Evolutionary conservation across 1,140 invertebrate genomes (phyloP), one percentile per base, ranked within the genome.

Genomic region (Leptinotarsa lineolata): DNA sequence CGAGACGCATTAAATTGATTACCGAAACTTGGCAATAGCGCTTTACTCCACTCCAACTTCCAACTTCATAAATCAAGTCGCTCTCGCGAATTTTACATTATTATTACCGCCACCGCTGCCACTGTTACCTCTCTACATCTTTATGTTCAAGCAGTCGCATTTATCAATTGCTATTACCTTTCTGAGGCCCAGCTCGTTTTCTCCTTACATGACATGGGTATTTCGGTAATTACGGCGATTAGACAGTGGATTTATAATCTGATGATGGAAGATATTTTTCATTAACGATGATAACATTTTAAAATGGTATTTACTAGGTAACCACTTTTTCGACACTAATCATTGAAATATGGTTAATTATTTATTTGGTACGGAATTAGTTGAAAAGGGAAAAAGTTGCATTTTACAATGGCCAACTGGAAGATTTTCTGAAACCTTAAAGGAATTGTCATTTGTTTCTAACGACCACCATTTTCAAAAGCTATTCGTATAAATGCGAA

Each of bases 1-100:
- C 48, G 2, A 39, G 8, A 13, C 48, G 48, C 48, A 54, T 54
- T 4, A 54, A 54, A 54, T 54, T 54, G 48, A 54, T 54, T 54
- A 54, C 48, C 48, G 48, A 54, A 54, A 54, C 61, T 63, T 45
- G 65, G 65, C 65, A 67, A 67, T 54, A 54, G 48, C 48, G 48
- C 65, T 18, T 16, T 45, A 30, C 65, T 18, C 24, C 18, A 39
- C 24, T 65, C 22, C 63, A 65, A 65, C 18, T 65, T 68, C 24
- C 48, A 61, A 72, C 70, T 72, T 46, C 70, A 73, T 72, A 76
- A 72, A 76, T 72, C 74, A 76, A 46, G 70, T 46, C 44, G 45
- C 18, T 65, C 70, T 45, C 45, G 22, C 70, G 60, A 72, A 72
- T 72, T 72, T 72, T 72, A 72, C 59, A 72, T 63, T 72, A 64